phyloP scores from a whole-genome alignment of 1,140 invertebrate genomes.

The Drosophila leontia region DNA sequence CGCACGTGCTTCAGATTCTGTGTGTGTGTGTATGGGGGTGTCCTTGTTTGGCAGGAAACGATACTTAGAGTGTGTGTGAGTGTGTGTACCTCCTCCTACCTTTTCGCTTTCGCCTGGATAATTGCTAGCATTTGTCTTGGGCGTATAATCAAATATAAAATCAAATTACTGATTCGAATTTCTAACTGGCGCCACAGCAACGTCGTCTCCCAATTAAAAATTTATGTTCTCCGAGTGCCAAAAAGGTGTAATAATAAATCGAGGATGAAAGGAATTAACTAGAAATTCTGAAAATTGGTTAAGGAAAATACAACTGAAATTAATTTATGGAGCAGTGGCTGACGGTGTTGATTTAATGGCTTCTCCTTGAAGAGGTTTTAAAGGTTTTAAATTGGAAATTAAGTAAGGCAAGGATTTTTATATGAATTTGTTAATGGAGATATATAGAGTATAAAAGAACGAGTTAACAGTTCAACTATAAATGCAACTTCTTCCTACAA shows the following conservation, averaged over 20 bases:
- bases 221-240: slow-evolving; percentile 29
- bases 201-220: slow-evolving; percentile 36
- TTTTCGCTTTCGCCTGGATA: slow-evolving; percentile 20
- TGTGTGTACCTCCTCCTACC: background rate
- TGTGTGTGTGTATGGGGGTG: slow-evolving; percentile 21
- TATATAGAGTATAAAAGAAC: too few relatives aligned
- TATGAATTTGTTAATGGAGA: too few relatives aligned
- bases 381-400: background rate
- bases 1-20: slow-evolving; percentile 61
- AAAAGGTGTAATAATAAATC: slow-evolving; percentile 40
- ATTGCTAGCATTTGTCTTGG: slow-evolving; percentile 53
- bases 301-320: background rate
- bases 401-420: too few relatives aligned
- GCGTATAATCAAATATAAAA: slow-evolving; percentile 36
- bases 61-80: background rate
- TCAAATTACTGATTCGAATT: slow-evolving; percentile 34
- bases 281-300: background rate
- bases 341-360: slow-evolving; percentile 3
- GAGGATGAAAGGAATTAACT: background rate
- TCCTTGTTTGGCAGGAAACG: slow-evolving; percentile 53
- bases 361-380: background rate
- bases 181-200: slow-evolving; percentile 27
- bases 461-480: background rate
- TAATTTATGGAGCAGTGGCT: too few relatives aligned
- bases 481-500: too few relatives aligned